Conservation (phyloP, 2,113 vertebrate species). For the Esox niger region DNA sequence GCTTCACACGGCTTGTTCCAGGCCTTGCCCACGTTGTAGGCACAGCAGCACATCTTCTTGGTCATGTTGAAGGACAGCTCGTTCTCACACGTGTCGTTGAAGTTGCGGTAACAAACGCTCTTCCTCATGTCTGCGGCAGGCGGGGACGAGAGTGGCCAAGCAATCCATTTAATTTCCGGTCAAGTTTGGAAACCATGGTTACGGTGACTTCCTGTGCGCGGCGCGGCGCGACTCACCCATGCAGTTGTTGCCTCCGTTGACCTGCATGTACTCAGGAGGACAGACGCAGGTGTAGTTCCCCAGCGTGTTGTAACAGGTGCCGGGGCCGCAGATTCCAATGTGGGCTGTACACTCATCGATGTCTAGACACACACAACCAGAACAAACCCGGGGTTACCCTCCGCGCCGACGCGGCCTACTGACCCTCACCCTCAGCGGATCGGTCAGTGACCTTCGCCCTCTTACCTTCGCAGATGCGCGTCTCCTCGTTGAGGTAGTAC, state of each 20-base stretch:
- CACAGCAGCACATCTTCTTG: conserved; percentile 93
- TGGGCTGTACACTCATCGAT: conserved; percentile 87
- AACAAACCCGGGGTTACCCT: background rate
- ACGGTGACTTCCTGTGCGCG: too few relatives aligned
- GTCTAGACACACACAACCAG: conserved; percentile 65
- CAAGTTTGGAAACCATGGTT: too few relatives aligned
- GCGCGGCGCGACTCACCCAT: conserved; percentile 76
- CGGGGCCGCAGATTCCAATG: conserved; percentile 85
- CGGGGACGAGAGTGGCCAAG: background rate
- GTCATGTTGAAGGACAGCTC: conserved; percentile 93
- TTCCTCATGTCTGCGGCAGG: conserved; percentile 81
- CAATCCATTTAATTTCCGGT: too few relatives aligned
- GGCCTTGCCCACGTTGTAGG: conserved; percentile 90
- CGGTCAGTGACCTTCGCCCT: background rate
- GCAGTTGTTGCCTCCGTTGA: conserved; percentile 90
- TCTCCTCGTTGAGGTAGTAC: conserved; percentile 87
- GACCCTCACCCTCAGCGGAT: too few relatives aligned
- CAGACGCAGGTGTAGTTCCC: conserved; percentile 94
- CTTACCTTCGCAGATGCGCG: conserved; percentile 87
- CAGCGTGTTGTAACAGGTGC: conserved; percentile 92
- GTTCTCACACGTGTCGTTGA: conserved; percentile 87
- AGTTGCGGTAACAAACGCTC: conserved; percentile 88
- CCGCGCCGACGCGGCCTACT: too few relatives aligned
- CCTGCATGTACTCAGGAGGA: conserved; percentile 91
- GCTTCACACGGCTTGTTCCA: conserved; percentile 94